A percentile compares a stretch with the other conserved stretches of the same genome.
Conservation (phyloP, 1,140 invertebrate genomes). For the Drosophila nikananu region DNA sequence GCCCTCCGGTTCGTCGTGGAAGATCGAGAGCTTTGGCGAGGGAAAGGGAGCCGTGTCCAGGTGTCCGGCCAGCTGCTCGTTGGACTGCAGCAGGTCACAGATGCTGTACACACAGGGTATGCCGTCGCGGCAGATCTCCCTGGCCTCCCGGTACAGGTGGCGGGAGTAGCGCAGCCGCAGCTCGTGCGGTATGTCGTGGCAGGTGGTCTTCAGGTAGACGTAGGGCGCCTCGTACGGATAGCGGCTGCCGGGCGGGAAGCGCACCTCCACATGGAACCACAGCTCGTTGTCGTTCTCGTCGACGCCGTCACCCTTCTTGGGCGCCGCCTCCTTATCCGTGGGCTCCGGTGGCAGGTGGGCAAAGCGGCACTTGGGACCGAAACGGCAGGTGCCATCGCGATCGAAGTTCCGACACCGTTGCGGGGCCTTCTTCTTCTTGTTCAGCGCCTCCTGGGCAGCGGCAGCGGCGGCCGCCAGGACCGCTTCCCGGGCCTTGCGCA, state of each 20-base stretch:
- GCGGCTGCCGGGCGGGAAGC: conserved; percentile 89
- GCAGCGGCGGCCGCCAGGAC: conserved; percentile 61
- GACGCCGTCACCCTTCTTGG: conserved; percentile 51
- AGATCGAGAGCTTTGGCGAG: conserved; percentile 79
- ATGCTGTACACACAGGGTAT: conserved; percentile 90
- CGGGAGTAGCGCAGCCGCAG: conserved; percentile 88
- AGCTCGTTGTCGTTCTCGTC: conserved; percentile 78
- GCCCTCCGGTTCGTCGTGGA: conserved; percentile 55
- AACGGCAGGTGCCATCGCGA: conserved; percentile 88
- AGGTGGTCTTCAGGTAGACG: conserved; percentile 88
- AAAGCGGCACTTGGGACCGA: conserved; percentile 90
- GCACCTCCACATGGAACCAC: conserved; percentile 89
- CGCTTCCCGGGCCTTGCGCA: conserved; percentile 86
- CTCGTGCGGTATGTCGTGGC: conserved; percentile 87
- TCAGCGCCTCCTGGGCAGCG: conserved; percentile 48
- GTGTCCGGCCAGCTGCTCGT: conserved; percentile 88
- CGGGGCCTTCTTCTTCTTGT: conserved; percentile 86
- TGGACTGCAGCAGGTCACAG: conserved; percentile 89
- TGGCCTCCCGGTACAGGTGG: conserved; percentile 88
- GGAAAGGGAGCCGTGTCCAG: conserved; percentile 88
- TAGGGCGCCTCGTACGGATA: conserved; percentile 91
- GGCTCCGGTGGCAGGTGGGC: conserved; percentile 87
- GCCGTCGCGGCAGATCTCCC: conserved; percentile 87
- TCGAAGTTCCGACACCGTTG: conserved; percentile 89
- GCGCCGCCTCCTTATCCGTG: conserved; percentile 58